Conservation (phyloP, 2,113 vertebrate genomes). For the Elanoides forficatus region DNA sequence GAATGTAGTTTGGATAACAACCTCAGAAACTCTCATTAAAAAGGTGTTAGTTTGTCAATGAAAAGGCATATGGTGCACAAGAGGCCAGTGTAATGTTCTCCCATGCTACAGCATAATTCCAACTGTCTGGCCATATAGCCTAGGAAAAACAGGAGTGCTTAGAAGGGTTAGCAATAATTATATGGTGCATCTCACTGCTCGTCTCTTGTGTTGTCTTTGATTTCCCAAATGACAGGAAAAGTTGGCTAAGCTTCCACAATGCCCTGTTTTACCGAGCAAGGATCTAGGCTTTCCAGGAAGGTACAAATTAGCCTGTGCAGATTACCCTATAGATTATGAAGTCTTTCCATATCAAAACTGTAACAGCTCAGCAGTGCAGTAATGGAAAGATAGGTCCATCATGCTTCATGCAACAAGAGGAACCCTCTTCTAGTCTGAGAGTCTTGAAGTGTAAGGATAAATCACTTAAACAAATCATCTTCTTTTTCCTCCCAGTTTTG, state of each 20-base stretch:
- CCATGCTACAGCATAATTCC: not conserved
- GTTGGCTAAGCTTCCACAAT: not conserved
- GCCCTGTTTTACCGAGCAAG: not conserved
- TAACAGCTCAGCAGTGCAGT: not conserved
- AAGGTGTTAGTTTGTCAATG: conserved; percentile 33
- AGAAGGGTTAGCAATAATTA: not conserved
- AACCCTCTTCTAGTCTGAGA: not conserved
- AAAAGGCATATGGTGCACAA: not conserved
- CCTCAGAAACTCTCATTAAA: conserved; percentile 18
- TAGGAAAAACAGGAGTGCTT: not conserved
- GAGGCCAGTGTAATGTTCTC: not conserved
- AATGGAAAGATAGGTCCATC: not conserved
- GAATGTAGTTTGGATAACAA: conserved; percentile 24
- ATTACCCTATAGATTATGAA: not conserved
- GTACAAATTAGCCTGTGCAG: not conserved
- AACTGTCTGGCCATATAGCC: not conserved
- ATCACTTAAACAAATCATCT: not conserved
- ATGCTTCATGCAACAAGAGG: not conserved
- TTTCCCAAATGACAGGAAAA: not conserved
- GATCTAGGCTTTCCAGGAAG: conserved; percentile 14
- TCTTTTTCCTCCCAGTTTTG: not conserved
- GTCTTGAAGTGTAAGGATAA: not conserved
- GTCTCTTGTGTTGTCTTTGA: not conserved
- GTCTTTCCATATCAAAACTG: not conserved
- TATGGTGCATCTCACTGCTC: not conserved